Evolutionary conservation across 2,113 vertebrate species (phyloP).

Genomic region (Thalassoma bifasciatum): DNA sequence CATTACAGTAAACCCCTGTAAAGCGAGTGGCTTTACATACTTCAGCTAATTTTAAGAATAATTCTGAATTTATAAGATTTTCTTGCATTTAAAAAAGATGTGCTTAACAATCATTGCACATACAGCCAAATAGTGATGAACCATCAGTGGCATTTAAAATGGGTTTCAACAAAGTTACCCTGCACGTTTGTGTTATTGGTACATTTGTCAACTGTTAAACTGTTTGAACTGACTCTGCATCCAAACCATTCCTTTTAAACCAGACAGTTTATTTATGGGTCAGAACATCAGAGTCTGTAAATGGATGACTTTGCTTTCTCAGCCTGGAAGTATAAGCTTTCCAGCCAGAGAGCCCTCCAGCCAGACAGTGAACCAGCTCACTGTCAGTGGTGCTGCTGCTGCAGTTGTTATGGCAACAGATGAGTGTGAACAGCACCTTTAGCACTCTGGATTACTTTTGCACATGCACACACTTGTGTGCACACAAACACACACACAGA

Average conservation of each 20-base stretch:
- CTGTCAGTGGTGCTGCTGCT: constrained; percentile 31
- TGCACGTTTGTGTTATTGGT: too few species aligned
- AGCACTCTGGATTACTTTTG: constrained; percentile 39
- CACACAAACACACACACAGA: not conserved
- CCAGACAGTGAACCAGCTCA: constrained; percentile 18
- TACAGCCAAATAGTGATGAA: too few species aligned
- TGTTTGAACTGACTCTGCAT: too few species aligned
- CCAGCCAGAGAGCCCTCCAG: constrained; percentile 13
- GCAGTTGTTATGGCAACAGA: constrained; percentile 72
- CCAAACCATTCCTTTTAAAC: too few species aligned
- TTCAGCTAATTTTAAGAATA: too few species aligned
- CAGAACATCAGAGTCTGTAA: not conserved
- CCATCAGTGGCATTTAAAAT: not conserved
- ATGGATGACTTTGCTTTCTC: not conserved
- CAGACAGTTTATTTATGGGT: not conserved
- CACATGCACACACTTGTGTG: not conserved
- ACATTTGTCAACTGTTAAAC: not conserved
- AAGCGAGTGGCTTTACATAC: too few species aligned
- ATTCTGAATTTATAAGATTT: too few species aligned
- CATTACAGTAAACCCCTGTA: not conserved
- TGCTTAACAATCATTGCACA: too few species aligned
- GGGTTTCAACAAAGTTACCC: not conserved
- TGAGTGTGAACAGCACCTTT: constrained; percentile 52
- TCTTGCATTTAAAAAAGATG: too few species aligned
- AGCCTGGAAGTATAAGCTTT: not conserved